Base-by-base conservation (phyloP, 2,888 invertebrate species). In the Drosophila subquinaria region DNA sequence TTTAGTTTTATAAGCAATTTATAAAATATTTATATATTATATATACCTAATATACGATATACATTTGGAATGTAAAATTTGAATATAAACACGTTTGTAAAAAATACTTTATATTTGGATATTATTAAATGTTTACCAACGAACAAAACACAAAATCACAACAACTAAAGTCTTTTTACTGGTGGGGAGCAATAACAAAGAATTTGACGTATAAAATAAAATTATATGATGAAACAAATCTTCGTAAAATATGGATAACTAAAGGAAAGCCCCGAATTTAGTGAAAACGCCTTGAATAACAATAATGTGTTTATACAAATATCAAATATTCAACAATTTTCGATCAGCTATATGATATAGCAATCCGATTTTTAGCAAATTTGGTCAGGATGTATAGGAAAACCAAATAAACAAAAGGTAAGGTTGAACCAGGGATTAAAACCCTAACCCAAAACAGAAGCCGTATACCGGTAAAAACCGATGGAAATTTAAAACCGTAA, bases 111-210 rank as follows among this genome's bases (percentile, higher is more conserved):
- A 87, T 89, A 87, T 83, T 83, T 88, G 70, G 69, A 77, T 61
- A 82, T 76, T 85, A 82, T 85, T 87, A 89, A 89, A 87, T 84
- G 85, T 89, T 87, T 89, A 81, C 69, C 86, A 77, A 59, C 53
- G 62, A 42, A 62, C 55, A 55, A 51, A 51, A 51, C 13, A 65
- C 33, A 59, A 52, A n/a, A 23, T 47, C 38, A 15, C 13, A 51
- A 15, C 13, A 51, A 38, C 1, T 5, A 0, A 51, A 36, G 20
- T 20, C 36, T 51, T 51, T 51, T 51, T 23, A 51, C 20, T 51
- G 20, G 13, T 30, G 30, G 30, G 30, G 3, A 20, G 6, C 6
- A 27, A 27, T 27, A 27, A 27, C 27, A 27, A 27, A 6, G 6
- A 27, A 27, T 27, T 6, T 27, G 27, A 8, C 27, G 8, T 8